Base-by-base conservation (phyloP, 2,113 vertebrate genomes). In the Erinaceus europaeus region DNA sequence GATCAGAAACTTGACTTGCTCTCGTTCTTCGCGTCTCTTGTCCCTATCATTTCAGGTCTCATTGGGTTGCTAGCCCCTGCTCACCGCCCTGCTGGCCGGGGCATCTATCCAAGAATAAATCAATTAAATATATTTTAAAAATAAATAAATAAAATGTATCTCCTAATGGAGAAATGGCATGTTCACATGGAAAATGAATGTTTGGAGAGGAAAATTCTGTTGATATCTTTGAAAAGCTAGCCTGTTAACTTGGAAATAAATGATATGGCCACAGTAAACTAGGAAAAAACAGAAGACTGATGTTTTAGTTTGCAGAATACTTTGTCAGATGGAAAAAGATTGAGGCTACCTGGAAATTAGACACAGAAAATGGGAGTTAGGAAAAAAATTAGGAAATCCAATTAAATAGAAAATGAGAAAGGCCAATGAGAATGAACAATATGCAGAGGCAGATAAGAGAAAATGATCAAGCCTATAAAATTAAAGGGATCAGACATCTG, bases 331-430 rank as follows among this genome's bases (percentile, higher is more conserved):
- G 32, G 65, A 32, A 48, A 34, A 17, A 53, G 36, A 50, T 67
- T 11, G 14, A 8, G 5, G n/a, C n/a, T n/a, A 75, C 3, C 14
- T 27, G 44, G 20, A 44, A 62, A 50, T 78, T 5, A 73, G 14
- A 83, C 9, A 73, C 15, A 75, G 4, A 46, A 67, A 73, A 6
- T 59, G 27, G 61, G 53, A 61, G 27, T 91, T 71, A 84, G 5
- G 44, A 55, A 69, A 44, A 61, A 83, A 74, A 68, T 80, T 93
- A 76, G 48, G 11, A 59, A 82, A 67, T 72, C 53, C 46, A 77
- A 32, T 86, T 48, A 81, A 75, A 84, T 53, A 48, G 34, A 73
- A 90, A 93, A 89, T 72, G 21, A 77, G 52, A 76, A 77, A 84
- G 23, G 13, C 11, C 57, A 48, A 21, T 42, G 71, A 50, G 13